phyloP scores from a whole-genome alignment of 1,140 invertebrate species.

The Euwallacea fornicatus region DNA sequence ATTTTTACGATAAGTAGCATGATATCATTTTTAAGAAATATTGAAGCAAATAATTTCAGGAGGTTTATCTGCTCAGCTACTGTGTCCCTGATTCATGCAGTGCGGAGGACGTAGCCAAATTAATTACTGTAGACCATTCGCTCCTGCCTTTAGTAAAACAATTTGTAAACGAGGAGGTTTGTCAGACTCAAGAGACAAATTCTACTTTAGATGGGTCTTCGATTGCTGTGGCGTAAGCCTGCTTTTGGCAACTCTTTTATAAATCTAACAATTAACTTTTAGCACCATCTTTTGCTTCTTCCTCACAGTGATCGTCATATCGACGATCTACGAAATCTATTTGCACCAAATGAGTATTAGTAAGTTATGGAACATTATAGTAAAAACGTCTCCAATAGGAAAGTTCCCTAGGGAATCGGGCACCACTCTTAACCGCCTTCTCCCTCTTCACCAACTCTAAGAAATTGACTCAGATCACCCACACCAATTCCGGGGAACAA shows the following conservation, averaged over 20 bases:
- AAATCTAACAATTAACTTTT: not conserved
- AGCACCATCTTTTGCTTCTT: slow-evolving; percentile 6
- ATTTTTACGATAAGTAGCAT: no score
- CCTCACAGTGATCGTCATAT: slow-evolving; percentile 3
- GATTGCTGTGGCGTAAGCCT: slow-evolving; percentile 48
- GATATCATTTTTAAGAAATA: no score
- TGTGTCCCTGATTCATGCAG: slow-evolving; percentile 38
- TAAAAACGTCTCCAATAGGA: not conserved
- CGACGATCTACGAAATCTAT: slow-evolving; percentile 7
- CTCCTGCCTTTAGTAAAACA: slow-evolving; percentile 2
- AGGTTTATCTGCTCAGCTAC: slow-evolving; percentile 18
- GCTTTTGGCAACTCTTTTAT: not conserved
- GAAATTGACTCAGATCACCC: slow-evolving; percentile 36
- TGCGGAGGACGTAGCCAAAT: slow-evolving; percentile 25
- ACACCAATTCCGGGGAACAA: slow-evolving; percentile 35
- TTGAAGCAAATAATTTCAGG: slow-evolving; percentile 12
- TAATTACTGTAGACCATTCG: slow-evolving; percentile 6
- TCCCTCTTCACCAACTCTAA: slow-evolving; percentile 39
- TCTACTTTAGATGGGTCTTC: slow-evolving; percentile 23
- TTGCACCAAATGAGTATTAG: not conserved
- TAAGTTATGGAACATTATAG: slow-evolving; percentile 1
- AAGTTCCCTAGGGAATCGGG: not conserved
- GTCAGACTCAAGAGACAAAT: slow-evolving; percentile 34
- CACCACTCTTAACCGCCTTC: slow-evolving; percentile 38
- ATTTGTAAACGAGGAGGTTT: slow-evolving; percentile 20